Evolutionary conservation across 2,797 vertebrate species (phyloP).

Genomic region (Cyclura pinguis): DNA sequence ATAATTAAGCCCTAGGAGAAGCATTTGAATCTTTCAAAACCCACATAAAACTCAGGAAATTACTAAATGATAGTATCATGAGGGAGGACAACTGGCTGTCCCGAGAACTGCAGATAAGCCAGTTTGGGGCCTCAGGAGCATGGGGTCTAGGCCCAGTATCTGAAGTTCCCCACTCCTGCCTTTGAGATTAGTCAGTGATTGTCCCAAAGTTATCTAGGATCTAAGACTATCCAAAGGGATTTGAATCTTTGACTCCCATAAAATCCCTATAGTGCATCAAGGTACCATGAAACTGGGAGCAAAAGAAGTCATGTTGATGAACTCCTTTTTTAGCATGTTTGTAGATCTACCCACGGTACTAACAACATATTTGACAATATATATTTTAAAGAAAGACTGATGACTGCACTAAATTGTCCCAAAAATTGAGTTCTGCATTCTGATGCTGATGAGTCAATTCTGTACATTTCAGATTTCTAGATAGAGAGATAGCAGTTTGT

Average conservation of each 20-base stretch:
- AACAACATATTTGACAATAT: neutral
- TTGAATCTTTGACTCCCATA: neutral
- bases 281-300: too few species aligned
- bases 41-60: too few species aligned
- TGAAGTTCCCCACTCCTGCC: neutral
- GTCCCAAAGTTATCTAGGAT: neutral
- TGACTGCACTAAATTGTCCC: neutral
- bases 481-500: neutral
- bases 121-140: too few species aligned
- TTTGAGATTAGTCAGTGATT: neutral
- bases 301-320: neutral
- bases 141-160: too few species aligned
- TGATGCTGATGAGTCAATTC: neutral
- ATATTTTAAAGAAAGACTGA: neutral
- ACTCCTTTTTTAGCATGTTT: neutral
- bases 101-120: too few species aligned
- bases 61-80: too few species aligned
- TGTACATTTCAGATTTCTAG: neutral
- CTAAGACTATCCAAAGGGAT: neutral
- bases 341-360: too few species aligned
- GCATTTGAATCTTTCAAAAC: too few species aligned
- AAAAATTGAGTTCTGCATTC: neutral
- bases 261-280: neutral
- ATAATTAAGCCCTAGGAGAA: too few species aligned
- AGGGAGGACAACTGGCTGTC: too few species aligned